Evolutionary conservation across 2,113 vertebrate genomes (phyloP), one percentile per base, ranked within the genome.

Genomic region (Microcebus ravelobensis): DNA sequence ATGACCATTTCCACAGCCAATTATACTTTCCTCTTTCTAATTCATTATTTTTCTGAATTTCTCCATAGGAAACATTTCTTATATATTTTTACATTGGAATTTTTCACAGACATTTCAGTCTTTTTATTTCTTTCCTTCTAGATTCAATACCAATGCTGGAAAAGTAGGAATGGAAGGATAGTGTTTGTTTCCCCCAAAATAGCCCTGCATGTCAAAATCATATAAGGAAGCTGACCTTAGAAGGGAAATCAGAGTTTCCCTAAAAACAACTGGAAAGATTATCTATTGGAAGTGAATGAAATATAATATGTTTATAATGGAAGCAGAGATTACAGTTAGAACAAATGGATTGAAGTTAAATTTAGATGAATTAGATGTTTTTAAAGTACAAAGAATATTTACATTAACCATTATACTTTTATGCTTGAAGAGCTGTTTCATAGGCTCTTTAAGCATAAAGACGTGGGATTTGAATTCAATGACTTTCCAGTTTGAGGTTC

Each of bases 41-140:
- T 27, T 77, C 82, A 36, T 82, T 87, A 83, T 95, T 93, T 89
- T 65, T 68, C 70, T 94, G 23, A 65, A 95, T 88, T 88, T 95
- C 50, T 97, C 68, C 70, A 55, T 76, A 85, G 92, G 25, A 89
- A 63, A 34, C 17, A 89, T 83, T 91, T 85, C 36, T 45, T 96
- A 91, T 81, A 71, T 48, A 61, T 31, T 31, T 73, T 27, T 68
- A 91, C 27, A 83, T 82, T 82, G n/a, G 50, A 83, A 89, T 34
- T 63, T 96, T 86, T 48, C 23, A 6, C 45, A 73, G 31, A 20
- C 6, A 57, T 73, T 92, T 86, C 50, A 73, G 23, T 84, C 15
- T n/a, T 92, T 92, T 94, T 13, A 15, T 92, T 92, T 87, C 34
- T 95, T 70, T 82, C 42, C 52, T 73, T 79, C 89, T 88, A 74